phyloP scores from a whole-genome alignment of 2,888 invertebrate genomes.

The Petrophora chlorosata region DNA sequence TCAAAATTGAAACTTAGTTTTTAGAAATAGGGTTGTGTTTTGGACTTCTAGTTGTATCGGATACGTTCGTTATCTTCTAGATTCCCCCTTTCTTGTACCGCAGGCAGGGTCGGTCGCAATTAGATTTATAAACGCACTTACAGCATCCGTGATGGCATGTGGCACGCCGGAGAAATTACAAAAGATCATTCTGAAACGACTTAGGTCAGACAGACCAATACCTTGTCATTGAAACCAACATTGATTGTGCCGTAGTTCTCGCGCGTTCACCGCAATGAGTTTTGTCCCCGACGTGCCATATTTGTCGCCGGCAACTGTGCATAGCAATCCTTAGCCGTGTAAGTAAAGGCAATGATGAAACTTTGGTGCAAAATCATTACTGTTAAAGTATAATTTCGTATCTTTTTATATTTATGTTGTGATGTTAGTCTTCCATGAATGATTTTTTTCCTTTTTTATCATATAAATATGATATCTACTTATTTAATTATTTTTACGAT shows the following conservation, averaged over 20 bases:
- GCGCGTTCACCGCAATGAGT: background rate
- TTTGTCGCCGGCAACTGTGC: slow-evolving; percentile 14
- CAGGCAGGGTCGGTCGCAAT: slow-evolving; percentile 1
- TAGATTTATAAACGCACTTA: background rate
- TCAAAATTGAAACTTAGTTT: slow-evolving; percentile 6
- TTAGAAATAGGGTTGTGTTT: slow-evolving; percentile 22
- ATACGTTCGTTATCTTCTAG: slow-evolving; percentile 1
- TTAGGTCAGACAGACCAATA: no score
- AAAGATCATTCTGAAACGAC: no score
- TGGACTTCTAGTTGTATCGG: slow-evolving; percentile 4
- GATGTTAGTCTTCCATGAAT: slow-evolving; percentile 82
- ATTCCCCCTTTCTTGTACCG: background rate
- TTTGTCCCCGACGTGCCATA: slow-evolving; percentile 5
- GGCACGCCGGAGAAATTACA: background rate
- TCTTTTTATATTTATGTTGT: slow-evolving; percentile 80
- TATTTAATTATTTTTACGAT: slow-evolving; percentile 65
- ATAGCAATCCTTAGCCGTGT: slow-evolving; percentile 21
- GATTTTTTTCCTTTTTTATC: slow-evolving; percentile 62
- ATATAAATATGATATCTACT: slow-evolving; percentile 63
- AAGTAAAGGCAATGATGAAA: slow-evolving; percentile 28
- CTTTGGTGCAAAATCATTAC: slow-evolving; percentile 66
- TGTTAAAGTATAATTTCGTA: slow-evolving; percentile 61
- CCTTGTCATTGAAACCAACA: no score
- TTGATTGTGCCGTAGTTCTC: background rate
- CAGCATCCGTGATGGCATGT: background rate